A percentile compares a stretch with the other conserved stretches of the same genome.
Evolutionary conservation across 1,140 invertebrate species (phyloP).

Genomic region (Pygmarrhopalites habei): DNA sequence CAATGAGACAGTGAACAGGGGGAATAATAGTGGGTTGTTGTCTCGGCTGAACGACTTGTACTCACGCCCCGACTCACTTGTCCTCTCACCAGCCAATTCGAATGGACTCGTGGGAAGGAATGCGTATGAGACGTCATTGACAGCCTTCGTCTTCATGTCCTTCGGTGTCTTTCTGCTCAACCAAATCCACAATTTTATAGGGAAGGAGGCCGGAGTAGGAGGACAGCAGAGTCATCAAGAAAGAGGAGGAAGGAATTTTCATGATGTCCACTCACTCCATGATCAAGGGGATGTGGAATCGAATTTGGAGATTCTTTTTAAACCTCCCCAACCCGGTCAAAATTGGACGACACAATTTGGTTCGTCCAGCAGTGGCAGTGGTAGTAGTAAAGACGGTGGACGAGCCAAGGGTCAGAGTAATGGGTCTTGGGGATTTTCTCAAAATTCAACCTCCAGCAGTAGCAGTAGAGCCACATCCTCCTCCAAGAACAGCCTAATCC

Average conservation of each 20-base stretch:
- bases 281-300: slow-evolving; percentile 12
- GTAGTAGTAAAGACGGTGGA: neutral
- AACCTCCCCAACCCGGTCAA: slow-evolving; percentile 35
- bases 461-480: neutral
- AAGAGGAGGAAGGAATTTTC: neutral
- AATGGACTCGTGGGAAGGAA: slow-evolving; percentile 19
- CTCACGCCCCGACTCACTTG: slow-evolving; percentile 15
- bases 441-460: neutral
- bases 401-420: no score
- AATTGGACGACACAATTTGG: no score
- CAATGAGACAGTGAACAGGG: slow-evolving; percentile 36
- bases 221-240: slow-evolving; percentile 52
- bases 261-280: no score
- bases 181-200: slow-evolving; percentile 48
- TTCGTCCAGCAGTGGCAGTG: no score
- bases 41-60: slow-evolving; percentile 35
- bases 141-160: slow-evolving; percentile 53
- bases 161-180: slow-evolving; percentile 54
- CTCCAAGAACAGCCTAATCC: neutral
- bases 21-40: slow-evolving; percentile 28
- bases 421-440: no score
- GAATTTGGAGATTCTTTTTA: slow-evolving; percentile 36
- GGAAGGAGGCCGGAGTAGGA: slow-evolving; percentile 45
- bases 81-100: neutral
- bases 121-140: slow-evolving; percentile 43